Base-by-base conservation (phyloP, 2,113 vertebrate species). In the Muscicapa adusta region DNA sequence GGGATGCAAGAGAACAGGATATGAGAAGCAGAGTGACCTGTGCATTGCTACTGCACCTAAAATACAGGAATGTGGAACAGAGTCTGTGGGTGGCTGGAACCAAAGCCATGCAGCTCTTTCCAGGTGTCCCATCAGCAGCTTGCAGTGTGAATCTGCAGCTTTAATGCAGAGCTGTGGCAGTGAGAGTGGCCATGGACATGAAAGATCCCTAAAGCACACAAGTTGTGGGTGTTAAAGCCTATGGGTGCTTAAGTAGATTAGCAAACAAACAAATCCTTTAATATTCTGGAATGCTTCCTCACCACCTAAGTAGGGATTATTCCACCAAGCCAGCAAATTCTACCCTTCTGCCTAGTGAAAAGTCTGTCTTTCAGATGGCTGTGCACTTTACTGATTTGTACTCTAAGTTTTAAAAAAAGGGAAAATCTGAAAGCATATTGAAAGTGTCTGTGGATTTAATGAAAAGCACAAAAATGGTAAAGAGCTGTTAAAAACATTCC, bases 211-310 rank as follows among this genome's bases (percentile, higher is more conserved):
- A 82, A 85, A 92, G 79, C 78, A 80, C 77, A 67, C 77, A 60
- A 33, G n/a, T 4, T 61, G 85, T 56, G 53, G 48, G 51, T 63
- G 78, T 80, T 82, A 89, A 94, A 89, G 78, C 75, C 95, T 85
- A 31, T 60, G 73, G 94, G 89, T 95, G 91, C 88, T 95, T 90
- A 93, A 96, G 81, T 45, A 95, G 96, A 97, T 97, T 71, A 96
- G 95, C 88, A 96, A 97, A 96, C 89, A 95, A 89, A 96, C 87
- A 95, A 96, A 96, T 94, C 92, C 93, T 96, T 90, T 91, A 93
- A 95, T 95, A 89, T 94, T 85, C 66, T 65, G 85, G 73, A 96
- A 92, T 96, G 93, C 88, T 97, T 96, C 95, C 90, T 93, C 45
- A 54, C 82, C 72, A 89, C 75, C 87, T 93, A 91, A 92, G 70